Evolutionary conservation across 1,140 invertebrate genomes (phyloP), one percentile per base, ranked within the genome.

Genomic region (Sipha flava): DNA sequence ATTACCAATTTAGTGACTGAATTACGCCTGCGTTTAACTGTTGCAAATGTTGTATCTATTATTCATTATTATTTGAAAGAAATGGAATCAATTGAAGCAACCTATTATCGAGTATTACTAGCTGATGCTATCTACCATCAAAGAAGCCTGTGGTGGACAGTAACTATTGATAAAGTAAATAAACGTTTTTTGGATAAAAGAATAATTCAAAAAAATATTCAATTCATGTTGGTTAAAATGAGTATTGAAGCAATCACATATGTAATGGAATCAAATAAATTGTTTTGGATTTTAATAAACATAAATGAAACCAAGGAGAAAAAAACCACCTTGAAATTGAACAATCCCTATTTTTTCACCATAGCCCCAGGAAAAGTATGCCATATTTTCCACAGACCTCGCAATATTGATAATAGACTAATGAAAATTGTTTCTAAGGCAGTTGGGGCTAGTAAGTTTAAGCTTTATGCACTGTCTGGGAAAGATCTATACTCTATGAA

Each of bases 251-350:
- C 47, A 9, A 40, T 26, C 6, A 57, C 72, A 18, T 77, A 77
- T 18, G 72, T 57, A 9, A 77, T 77, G 52, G 26, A 40, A 16
- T 77, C n/a, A 23, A 57, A 57, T 7, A 1, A 77, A 40, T 40
- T 77, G 21, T 77, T 77, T 57, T 77, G 72, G 72, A 21, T 77
- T 3, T 26, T 77, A 16, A 57, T 77, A 57, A 37, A 73, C 9
- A 21, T 34, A 1, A 54, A 16, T 14, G 52, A 59, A 40, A 57
- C 10, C 0, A 57, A 54, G 16, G 37, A 37, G 16, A 72, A 34
- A 31, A 10, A 40, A 37, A 57, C 12, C 1, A 16, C 21, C 1
- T 0, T 6, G 4, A 77, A 77, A 43, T 16, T 77, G 12, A 57
- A 37, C 6, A 54, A 5, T 1, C 52, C 34, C 21, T 57, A 18